Evolutionary conservation across 2,113 vertebrate genomes (phyloP), one percentile per base, ranked within the genome.

Genomic region (Salvelinus namaycush): DNA sequence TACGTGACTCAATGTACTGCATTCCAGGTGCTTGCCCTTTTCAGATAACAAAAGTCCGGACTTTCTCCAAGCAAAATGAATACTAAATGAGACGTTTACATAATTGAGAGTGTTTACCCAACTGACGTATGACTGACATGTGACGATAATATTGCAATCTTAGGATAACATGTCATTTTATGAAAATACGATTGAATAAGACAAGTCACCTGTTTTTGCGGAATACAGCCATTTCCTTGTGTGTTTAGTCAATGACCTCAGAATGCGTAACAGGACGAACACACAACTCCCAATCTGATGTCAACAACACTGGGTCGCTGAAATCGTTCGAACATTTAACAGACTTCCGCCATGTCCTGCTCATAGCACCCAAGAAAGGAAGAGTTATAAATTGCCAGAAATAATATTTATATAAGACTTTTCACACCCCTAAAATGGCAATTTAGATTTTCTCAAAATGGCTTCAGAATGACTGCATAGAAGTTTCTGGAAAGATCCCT

Each of bases 201-300:
- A 31, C 22, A 5, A 31, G 72, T 87, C 83, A 92, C 91, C 92
- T 92, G 74, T 68, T 62, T 80, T 78, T 86, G 29, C 81, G 71
- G 78, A 66, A 90, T 65, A 82, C 83, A 75, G 87, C 83, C 90
- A 91, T 90, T 29, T 72, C 78, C 65, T 82, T 68, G 51, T 2
- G 20, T 73, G 68, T 69, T 59, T 26, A 49, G 3, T 83, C 78
- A 80, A 71, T 73, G 75, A 81, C 59, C 51, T 70, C 29, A 27
- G 68, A 39, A 71, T 68, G 62, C 31, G 27, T 80, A 79, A 76
- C n/a, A 13, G 78, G 75, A 71, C 59, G 76, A 74, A 68, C 64
- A 72, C 70, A 81, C 76, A 77, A 62, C 70, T 68, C 60, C 83
- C 72, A 82, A 64, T 83, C 70, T 68, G 71, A 18, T 8, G 68